Base-by-base conservation (phyloP, 1,140 invertebrate species). In the Globodera ellingtonae region DNA sequence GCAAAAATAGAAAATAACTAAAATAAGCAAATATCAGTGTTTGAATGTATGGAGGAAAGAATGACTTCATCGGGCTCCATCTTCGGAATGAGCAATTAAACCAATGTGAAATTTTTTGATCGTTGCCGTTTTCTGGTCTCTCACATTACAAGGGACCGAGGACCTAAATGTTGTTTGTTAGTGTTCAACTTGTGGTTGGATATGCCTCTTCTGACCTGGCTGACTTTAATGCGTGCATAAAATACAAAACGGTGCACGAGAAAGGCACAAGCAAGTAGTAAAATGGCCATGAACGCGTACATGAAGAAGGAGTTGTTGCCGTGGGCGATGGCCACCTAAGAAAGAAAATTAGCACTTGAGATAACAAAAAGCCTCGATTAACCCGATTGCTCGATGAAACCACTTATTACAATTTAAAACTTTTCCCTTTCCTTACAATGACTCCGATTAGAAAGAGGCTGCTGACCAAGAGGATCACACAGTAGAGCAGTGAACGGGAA, bases 401-500 rank as follows among this genome's bases (percentile, higher is more conserved):
- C 50, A 0, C 7, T 52, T 52, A 7, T 52, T 35, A 0, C 50
- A 52, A 52, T 52, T 52, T 52, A 15, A 62, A 62, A 35, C 44
- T 13, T 13, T 50, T 52, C 47, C 15, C n/a, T 56, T 6, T 24
- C 21, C 83, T 81, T 59, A 84, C 83, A 73, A 73, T 85, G n/a
- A 85, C 15, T n/a, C 80, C 70, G 59, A 84, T 71, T 18, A 65
- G 50, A 48, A 76, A 48, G n/a, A 86, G 47, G 21, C 73, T 21
- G 48, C 47, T 13, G 52, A 86, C 24, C 7, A 83, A n/a, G 13
- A 78, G 59, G 50, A 35, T 56, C 35, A 83, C 52, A 47, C 79
- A 85, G 59, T 71, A 86, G 70, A 79, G 59, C 52, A 86, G 52
- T 10, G 81, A 52, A 59, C 83, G 84, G 13, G 79, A 78, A 62